These are phyloP conservation scores for Zophobas morio DNA, from an alignment of 1,140 invertebrate species.

Conservation along the genomic window DNA sequence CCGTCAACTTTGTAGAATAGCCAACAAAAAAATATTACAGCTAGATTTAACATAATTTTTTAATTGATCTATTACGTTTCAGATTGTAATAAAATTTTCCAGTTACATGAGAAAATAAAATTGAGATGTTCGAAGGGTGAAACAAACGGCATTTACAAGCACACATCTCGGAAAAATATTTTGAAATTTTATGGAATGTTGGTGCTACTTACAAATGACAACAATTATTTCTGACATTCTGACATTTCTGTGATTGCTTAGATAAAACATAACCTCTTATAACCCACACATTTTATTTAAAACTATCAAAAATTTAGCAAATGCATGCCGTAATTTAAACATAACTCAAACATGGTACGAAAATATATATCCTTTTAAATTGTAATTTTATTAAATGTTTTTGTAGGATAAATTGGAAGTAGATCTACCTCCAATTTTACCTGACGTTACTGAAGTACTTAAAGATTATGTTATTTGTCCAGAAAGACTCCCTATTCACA, in stretches of 20 bases:
- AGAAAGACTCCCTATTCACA: slow-evolving; percentile 77
- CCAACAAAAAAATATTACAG: background rate
- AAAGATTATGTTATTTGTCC: slow-evolving; percentile 73
- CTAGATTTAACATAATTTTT: background rate
- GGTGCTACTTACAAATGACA: too few species aligned
- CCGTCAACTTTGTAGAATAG: slow-evolving; percentile 13
- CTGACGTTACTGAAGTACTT: slow-evolving; percentile 72
- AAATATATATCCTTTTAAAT: background rate
- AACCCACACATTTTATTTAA: background rate
- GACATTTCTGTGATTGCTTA: too few species aligned
- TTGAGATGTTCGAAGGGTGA: too few species aligned
- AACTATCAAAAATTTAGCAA: background rate
- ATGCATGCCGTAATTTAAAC: too few species aligned
- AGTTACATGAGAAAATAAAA: too few species aligned
- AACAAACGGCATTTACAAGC: too few species aligned
- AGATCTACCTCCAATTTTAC: slow-evolving; percentile 69
- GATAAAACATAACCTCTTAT: background rate
- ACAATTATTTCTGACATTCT: too few species aligned
- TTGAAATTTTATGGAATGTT: too few species aligned
- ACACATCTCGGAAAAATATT: too few species aligned
- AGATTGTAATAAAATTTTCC: too few species aligned
- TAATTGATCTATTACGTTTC: too few species aligned
- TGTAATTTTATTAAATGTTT: background rate
- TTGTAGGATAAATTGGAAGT: slow-evolving; percentile 3
- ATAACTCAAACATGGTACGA: too few species aligned